Evolutionary conservation across 30 jellyfish, hydroid and myxozoan species (phyloP), one percentile per base, ranked within the genome.

Genomic region (Aurelia sp.): DNA sequence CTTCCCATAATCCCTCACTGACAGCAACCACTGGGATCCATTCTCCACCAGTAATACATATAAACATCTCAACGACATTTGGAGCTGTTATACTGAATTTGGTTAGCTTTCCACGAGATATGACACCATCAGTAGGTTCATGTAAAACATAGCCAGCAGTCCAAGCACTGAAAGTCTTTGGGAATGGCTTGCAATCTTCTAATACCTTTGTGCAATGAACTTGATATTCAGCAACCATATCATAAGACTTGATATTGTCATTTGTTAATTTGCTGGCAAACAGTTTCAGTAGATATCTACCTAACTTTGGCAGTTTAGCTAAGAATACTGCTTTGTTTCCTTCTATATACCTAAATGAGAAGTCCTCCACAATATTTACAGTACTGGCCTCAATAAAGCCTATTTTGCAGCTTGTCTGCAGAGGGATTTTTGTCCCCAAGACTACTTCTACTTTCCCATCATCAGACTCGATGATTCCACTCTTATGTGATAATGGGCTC

Each of bases 101-200:
- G 60, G 41, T 57, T 38, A 80, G 58, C 40, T 67, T 48, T 4
- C 83, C 88, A 4, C 15, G 48, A 20, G 75, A 51, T 65, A 91
- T 64, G 5, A 58, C 30, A 13, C 98, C 98, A 15, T 71, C 50
- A n/a, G 76, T 67, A 0, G 98, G 98, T 33, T 77, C 76, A 44
- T 84, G 80, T 30, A 91, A 65, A n/a, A 55, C 31, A 63, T 59
- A 91, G 48, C 96, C 98, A 9, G 84, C 89, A 24, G 38, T 48
- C 95, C 95, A 91, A 24, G 77, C 50, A 55, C 84, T 85, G 67
- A 75, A 91, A 17, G 81, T 74, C 60, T 76, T 85, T 16, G 98
- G 98, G 63, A 76, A 91, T 41, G 81, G 87, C 58, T 33, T 33
- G 22, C 72, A 30, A 47, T 50, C 63, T 35, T 47, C 38, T n/a